Evolutionary conservation across 2,797 vertebrate species (phyloP).

Genomic region (Serranus cabrilla): DNA sequence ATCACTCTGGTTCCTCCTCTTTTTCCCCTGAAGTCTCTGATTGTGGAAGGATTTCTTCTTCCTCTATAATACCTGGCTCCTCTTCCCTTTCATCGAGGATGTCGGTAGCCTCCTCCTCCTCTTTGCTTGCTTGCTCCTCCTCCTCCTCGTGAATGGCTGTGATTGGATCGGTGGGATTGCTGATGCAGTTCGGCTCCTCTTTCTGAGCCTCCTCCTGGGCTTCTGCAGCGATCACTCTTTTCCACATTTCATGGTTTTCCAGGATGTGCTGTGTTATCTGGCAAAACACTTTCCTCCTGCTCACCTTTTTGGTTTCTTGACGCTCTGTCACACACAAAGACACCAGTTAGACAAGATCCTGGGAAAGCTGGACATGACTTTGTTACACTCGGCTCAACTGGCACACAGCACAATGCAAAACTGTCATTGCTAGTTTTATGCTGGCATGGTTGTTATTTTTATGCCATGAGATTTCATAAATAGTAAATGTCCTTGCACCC

Average conservation of each 20-base stretch:
- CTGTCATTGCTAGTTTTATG: too few relatives aligned
- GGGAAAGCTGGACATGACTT: too few relatives aligned
- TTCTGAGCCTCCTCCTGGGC: slow-evolving; percentile 79
- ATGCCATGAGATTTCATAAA: too few relatives aligned
- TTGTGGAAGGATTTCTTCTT: slow-evolving; percentile 64
- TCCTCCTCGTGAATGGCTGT: slow-evolving; percentile 96
- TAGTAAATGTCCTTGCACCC: too few relatives aligned
- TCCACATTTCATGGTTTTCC: slow-evolving; percentile 99
- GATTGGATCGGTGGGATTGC: slow-evolving; percentile 88
- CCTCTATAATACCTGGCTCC: slow-evolving; percentile 50
- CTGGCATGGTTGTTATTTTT: too few relatives aligned
- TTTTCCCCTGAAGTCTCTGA: slow-evolving; percentile 72
- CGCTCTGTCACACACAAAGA: slow-evolving; percentile 73
- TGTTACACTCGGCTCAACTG: too few relatives aligned
- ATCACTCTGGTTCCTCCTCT: slow-evolving; percentile 76
- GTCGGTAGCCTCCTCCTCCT: slow-evolving; percentile 73
- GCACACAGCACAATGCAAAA: too few relatives aligned
- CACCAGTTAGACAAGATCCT: slow-evolving; percentile 37
- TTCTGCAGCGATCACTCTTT: slow-evolving; percentile 92
- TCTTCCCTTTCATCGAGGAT: slow-evolving; percentile 69
- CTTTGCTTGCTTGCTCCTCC: slow-evolving; percentile 89
- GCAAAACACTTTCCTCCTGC: slow-evolving; percentile 93
- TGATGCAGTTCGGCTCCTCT: slow-evolving; percentile 78
- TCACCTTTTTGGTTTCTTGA: slow-evolving; percentile 78
- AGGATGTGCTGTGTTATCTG: slow-evolving; percentile 96